Evolutionary conservation across 1,140 invertebrate genomes (phyloP).

Genomic region (Streblospio benedicti): DNA sequence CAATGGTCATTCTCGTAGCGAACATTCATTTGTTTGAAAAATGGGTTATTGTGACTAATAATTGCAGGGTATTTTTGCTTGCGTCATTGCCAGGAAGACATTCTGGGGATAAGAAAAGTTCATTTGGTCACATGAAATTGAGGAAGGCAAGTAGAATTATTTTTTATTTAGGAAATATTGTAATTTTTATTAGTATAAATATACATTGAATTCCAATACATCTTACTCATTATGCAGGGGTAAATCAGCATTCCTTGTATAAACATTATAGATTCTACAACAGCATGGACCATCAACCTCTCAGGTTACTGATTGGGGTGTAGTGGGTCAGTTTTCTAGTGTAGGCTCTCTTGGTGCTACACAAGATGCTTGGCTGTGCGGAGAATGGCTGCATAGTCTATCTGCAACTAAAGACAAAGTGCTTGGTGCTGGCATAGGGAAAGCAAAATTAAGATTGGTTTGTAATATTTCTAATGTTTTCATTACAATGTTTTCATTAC

Average conservation of each 20-base stretch:
- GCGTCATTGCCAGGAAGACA: constrained; percentile 64
- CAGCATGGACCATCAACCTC: constrained; percentile 32
- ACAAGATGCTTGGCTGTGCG: constrained; percentile 60
- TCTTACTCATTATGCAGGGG: no score
- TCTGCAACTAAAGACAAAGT: constrained; percentile 20
- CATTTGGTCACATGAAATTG: constrained; percentile 67
- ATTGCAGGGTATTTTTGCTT: constrained; percentile 44
- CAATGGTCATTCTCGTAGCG: no score
- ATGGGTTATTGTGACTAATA: no score
- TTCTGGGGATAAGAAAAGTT: constrained; percentile 48
- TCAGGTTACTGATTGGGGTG: constrained; percentile 52
- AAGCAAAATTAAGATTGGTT: not conserved
- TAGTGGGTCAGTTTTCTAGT: constrained; percentile 80
- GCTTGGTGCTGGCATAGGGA: not conserved
- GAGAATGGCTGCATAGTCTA: constrained; percentile 58
- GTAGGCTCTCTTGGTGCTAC: constrained; percentile 73
- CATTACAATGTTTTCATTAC: not conserved
- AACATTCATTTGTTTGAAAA: no score
- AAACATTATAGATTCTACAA: constrained; percentile 44
- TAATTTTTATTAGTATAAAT: constrained; percentile 48
- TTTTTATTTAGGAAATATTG: no score
- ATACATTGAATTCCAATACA: no score
- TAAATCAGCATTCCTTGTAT: no score
- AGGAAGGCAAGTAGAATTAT: constrained; percentile 52
- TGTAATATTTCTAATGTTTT: not conserved